Conservation (phyloP, 2,113 vertebrate species). For the Crotophaga sulcirostris region DNA sequence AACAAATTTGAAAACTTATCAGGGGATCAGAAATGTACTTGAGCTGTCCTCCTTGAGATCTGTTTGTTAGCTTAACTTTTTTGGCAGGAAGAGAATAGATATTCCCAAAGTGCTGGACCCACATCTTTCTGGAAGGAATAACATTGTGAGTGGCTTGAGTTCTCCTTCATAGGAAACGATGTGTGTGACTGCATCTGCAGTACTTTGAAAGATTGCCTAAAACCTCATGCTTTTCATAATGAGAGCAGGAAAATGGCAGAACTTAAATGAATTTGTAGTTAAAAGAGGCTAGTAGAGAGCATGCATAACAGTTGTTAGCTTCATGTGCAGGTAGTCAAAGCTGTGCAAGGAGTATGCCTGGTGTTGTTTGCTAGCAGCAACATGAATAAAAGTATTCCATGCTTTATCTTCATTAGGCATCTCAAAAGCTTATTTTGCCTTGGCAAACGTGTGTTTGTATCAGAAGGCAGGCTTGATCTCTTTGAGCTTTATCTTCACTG, state of each 20-base stretch:
- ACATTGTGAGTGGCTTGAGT: neutral
- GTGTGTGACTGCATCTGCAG: neutral
- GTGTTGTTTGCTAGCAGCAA: neutral
- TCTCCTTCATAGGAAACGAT: neutral
- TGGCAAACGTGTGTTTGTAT: neutral
- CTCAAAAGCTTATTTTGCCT: neutral
- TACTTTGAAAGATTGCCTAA: neutral
- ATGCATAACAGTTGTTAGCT: neutral
- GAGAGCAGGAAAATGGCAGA: neutral
- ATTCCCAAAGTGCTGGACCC: neutral
- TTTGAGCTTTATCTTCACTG: constrained; percentile 3
- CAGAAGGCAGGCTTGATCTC: constrained; percentile 31
- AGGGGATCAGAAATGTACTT: neutral
- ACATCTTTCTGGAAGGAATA: neutral
- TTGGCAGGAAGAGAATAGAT: neutral
- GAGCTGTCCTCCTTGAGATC: neutral
- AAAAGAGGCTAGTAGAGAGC: neutral
- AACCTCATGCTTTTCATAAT: neutral
- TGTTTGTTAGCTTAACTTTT: neutral
- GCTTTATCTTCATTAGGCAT: neutral
- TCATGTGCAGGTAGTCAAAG: neutral
- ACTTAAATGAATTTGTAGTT: neutral
- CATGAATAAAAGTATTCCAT: neutral
- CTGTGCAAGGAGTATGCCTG: neutral
- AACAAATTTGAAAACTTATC: neutral